These are phyloP conservation scores for Polyodon spathula DNA, from an alignment of 2,113 vertebrate genomes.

Conservation along the genomic window DNA sequence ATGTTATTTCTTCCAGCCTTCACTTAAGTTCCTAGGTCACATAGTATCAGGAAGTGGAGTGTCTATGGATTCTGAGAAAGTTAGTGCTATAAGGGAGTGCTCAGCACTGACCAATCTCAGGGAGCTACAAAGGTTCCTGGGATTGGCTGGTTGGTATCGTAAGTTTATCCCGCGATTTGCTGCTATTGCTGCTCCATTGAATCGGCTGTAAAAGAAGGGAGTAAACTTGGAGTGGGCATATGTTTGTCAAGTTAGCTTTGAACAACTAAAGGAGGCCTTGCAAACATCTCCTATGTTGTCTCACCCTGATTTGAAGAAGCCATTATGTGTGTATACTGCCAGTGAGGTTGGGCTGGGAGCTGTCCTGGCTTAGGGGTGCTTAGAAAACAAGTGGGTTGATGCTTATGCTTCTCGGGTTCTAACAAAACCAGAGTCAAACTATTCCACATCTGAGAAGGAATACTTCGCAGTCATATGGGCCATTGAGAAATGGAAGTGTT, in stretches of 20 bases:
- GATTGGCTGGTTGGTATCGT: conserved; percentile 13
- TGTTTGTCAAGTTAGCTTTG: neutral
- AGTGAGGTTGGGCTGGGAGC: conserved; percentile 7
- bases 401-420: conserved; percentile 7
- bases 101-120: neutral
- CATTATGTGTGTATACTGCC: neutral
- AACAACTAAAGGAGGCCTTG: neutral
- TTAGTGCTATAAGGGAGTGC: neutral
- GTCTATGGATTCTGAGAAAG: conserved; percentile 2
- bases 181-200: neutral
- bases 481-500: conserved; percentile 3
- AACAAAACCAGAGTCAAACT: neutral
- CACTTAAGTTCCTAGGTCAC: no score
- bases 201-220: conserved; percentile 6
- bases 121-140: conserved; percentile 9
- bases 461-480: no score
- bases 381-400: conserved; percentile 9
- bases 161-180: conserved; percentile 11
- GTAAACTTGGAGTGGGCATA: neutral
- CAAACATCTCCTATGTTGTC: neutral
- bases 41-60: conserved; percentile 10
- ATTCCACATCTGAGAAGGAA: conserved; percentile 9
- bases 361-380: neutral
- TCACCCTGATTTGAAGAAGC: neutral
- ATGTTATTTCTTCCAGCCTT: no score